Conservation (phyloP, 2,888 invertebrate genomes). For the Lymantria monacha region DNA sequence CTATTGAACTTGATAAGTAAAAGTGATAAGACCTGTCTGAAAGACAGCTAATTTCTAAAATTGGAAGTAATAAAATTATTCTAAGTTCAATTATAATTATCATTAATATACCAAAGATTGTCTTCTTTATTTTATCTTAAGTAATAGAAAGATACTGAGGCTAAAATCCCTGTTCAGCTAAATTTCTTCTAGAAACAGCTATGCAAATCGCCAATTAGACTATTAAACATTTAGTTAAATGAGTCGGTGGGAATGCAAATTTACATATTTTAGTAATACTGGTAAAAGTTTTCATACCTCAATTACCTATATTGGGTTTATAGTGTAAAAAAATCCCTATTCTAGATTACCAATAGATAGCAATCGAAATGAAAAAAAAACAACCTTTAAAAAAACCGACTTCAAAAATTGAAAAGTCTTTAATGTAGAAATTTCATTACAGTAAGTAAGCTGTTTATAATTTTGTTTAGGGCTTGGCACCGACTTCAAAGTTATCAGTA, state of each 20-base stretch:
- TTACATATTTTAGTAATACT: constrained; percentile 1
- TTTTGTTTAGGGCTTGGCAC: no score
- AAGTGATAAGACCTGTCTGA: background rate
- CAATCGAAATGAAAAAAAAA: no score
- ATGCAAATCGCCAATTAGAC: constrained; percentile 1
- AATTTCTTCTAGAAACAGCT: background rate
- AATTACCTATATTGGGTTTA: no score
- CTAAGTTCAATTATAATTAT: background rate
- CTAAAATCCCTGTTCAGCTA: background rate
- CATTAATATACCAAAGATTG: background rate
- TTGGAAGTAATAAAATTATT: background rate
- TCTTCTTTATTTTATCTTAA: background rate
- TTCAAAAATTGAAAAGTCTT: no score
- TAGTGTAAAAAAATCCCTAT: no score
- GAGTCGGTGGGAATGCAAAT: constrained; percentile 5
- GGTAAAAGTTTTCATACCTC: no score
- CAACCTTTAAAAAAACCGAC: no score
- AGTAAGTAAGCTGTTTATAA: no score
- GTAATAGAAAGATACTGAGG: background rate
- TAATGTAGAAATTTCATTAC: no score
- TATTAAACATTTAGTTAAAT: constrained; percentile 1
- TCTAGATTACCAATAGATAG: no score
- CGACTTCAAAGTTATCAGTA: no score
- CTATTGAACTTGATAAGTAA: no score
- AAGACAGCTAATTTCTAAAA: background rate